Base-by-base conservation (phyloP, 1,140 invertebrate genomes). In the Platorchestia sp. region DNA sequence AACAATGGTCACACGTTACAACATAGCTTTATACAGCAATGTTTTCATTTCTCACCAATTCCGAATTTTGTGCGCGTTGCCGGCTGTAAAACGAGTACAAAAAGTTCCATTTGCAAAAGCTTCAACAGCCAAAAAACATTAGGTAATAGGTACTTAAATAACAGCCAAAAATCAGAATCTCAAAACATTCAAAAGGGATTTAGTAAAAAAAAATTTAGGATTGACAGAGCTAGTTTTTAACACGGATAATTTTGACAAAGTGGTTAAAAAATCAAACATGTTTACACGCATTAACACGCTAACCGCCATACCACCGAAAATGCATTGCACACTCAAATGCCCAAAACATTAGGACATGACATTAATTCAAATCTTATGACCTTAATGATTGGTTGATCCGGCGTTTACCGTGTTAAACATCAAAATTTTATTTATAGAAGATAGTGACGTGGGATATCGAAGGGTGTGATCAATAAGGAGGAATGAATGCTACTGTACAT, bases 401-500 rank as follows among this genome's bases (percentile, higher is more conserved):
- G 59, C 59, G 59, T 75, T 75, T 75, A 75, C 59, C 59, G 59
- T 75, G 59, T 75, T 75, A 75, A 75, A 75, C 59, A 75, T 75
- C 59, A 75, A 75, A 36, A 3, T 75, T 75, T 75, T 75, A 75
- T 75, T 75, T 75, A 75, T 75, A 75, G 59, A 75, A 75, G 59
- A 75, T 75, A 3, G 59, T 75, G 59, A 75, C 47, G 47, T 27
- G 27, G 59, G 59, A 75, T 75, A 75, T 75, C 59, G 59, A 42
- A 89, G n/a, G 87, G 87, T 89, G 87, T 89, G 87, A 89, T 89
- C 43, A 89, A 89, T 89, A 90, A 43, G 91, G 53, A 95, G 45
- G 96, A 95, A 95, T 95, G 96, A 91, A 53, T 36, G 47, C 96
- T 96, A 96, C 96, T 96, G 95, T 96, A 96, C 96, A 96, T 96